Conservation (phyloP, 2,888 invertebrate genomes). For the Agrochola lychnidis region DNA sequence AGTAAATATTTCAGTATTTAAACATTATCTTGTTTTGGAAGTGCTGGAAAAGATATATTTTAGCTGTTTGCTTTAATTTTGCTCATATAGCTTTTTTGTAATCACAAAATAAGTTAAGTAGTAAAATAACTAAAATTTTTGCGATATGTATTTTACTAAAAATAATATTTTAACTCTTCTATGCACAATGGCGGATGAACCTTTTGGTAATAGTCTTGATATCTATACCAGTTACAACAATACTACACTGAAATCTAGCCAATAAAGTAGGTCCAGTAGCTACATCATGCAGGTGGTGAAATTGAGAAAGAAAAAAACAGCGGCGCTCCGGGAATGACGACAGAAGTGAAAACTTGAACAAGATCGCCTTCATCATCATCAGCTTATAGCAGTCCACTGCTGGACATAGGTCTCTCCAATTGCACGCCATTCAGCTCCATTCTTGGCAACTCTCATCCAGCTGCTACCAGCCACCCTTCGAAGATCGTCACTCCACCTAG, state of each 20-base stretch:
- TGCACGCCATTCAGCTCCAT: too few species aligned
- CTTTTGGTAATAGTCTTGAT: not conserved
- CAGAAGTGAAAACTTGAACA: too few species aligned
- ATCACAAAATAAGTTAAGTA: not conserved
- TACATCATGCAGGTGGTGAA: conserved; percentile 9
- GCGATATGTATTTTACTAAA: not conserved
- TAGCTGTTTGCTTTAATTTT: not conserved
- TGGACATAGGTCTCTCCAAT: too few species aligned
- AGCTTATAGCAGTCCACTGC: too few species aligned
- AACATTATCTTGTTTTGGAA: not conserved
- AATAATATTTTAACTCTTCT: not conserved
- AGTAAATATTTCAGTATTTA: conserved; percentile 6
- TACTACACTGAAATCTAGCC: not conserved
- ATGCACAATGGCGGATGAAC: not conserved
- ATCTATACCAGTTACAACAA: not conserved
- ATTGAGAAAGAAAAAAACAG: not conserved
- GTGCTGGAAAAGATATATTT: not conserved
- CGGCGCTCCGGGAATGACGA: too few species aligned
- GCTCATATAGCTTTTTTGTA: not conserved
- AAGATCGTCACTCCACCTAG: too few species aligned
- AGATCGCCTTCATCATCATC: too few species aligned
- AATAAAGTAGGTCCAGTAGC: conserved; percentile 8
- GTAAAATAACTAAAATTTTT: not conserved
- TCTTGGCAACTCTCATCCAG: too few species aligned
- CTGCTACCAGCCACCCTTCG: too few species aligned